phyloP scores from a whole-genome alignment of 1,140 invertebrate species.

The Drosophila miranda region DNA sequence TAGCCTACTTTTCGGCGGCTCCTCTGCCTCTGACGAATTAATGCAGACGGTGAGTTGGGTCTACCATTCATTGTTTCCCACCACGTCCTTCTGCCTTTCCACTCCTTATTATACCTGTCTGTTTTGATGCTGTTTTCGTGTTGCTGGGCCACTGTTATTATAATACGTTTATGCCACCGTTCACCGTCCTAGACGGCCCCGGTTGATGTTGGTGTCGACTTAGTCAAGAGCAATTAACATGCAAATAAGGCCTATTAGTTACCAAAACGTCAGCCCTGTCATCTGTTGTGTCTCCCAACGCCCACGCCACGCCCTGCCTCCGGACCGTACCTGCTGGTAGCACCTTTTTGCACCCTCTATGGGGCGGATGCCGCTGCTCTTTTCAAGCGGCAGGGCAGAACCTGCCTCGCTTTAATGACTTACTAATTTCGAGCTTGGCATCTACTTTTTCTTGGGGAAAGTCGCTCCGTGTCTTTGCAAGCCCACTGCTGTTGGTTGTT shows the following conservation, averaged over 20 bases:
- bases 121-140: conserved; percentile 15
- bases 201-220: conserved; percentile 61
- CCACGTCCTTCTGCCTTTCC: conserved; percentile 18
- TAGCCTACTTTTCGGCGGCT: conserved; percentile 55
- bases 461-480: too few relatives aligned
- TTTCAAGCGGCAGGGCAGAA: conserved; percentile 25
- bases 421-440: conserved; percentile 71
- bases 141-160: conserved; percentile 60
- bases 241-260: conserved; percentile 80
- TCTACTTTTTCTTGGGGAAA: conserved; percentile 12
- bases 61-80: conserved; percentile 17
- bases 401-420: conserved; percentile 65
- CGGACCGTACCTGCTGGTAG: conserved; percentile 10
- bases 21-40: conserved; percentile 35
- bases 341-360: conserved; percentile 37
- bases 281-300: conserved; percentile 48
- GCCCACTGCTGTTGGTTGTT: neutral
- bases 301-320: conserved; percentile 18
- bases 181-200: conserved; percentile 34
- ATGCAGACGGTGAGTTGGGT: conserved; percentile 32
- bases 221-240: conserved; percentile 79
- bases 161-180: conserved; percentile 71
- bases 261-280: conserved; percentile 76
- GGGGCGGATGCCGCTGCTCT: conserved; percentile 28
- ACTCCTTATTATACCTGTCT: conserved; percentile 52